A percentile compares a stretch with the other conserved stretches of the same genome.
Conservation (phyloP, 1,140 invertebrate species). For the Laupala kohalensis region DNA sequence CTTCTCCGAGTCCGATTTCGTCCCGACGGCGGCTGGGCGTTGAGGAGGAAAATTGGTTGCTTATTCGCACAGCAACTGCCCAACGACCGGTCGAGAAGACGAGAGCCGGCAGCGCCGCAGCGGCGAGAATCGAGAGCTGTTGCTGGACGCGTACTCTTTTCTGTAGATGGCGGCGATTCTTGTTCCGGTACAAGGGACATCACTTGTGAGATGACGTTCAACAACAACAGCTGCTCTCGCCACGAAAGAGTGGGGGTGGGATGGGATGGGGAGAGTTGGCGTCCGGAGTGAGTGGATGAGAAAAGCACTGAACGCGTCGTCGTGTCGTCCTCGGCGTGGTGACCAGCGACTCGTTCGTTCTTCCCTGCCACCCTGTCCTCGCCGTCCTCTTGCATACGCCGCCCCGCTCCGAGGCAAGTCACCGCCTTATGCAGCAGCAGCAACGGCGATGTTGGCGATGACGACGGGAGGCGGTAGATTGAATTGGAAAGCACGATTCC, state of each 20-base stretch:
- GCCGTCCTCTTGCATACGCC: too few relatives aligned
- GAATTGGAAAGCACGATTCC: not conserved
- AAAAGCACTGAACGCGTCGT: too few relatives aligned
- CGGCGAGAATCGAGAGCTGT: too few relatives aligned
- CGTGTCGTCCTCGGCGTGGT: too few relatives aligned
- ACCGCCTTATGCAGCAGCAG: not conserved
- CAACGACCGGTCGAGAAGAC: not conserved
- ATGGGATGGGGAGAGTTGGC: too few relatives aligned
- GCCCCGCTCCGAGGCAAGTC: not conserved
- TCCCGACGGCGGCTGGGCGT: constrained; percentile 2
- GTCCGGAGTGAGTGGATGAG: not conserved
- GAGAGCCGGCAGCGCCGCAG: too few relatives aligned
- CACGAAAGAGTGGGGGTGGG: not conserved
- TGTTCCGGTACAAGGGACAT: not conserved
- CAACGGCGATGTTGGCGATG: too few relatives aligned
- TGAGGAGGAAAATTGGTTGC: constrained; percentile 5
- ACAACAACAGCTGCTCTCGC: not conserved
- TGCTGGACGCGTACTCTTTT: not conserved
- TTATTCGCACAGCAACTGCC: not conserved
- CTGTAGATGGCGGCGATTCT: not conserved
- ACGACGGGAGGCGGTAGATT: too few relatives aligned
- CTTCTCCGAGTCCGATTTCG: too few relatives aligned
- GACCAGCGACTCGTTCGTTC: too few relatives aligned
- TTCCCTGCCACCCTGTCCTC: too few relatives aligned
- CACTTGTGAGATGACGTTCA: not conserved